Base-by-base conservation (phyloP, 2,888 invertebrate species). In the Neocrepidodera transversa region DNA sequence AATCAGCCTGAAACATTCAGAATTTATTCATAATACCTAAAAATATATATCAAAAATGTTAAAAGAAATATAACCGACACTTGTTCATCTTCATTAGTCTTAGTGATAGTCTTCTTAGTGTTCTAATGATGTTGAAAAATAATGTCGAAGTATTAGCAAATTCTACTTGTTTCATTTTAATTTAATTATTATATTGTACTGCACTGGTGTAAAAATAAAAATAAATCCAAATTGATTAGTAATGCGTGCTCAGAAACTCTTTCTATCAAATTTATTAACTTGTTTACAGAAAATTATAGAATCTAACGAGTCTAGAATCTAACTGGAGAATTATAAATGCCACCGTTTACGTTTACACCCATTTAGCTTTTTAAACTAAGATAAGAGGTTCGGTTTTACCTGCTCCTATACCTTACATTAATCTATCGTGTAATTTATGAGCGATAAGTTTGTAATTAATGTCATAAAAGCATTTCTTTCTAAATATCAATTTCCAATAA, bases 361-460 rank as follows among this genome's bases (percentile, higher is more conserved):
- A 38, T 38, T 38, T 14, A 28, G 30, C 28, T 14, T 47, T 14
- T 47, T 14, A 28, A 10, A 28, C 16, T 6, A 11, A 30, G 47
- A 28, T 26, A 28, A 36, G 13, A 11, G 38, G 10, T 8, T 8
- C 1, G 4, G 10, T 51, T 51, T 42, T 51, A 51, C 51, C 40
- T 51, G 30, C 16, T 23, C n/a, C 16, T 11, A 38, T 50, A 38
- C 10, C 38, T 14, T n/a, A 16, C 50, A 50, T 50, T 55, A 60
- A 51, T 40, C 48, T 60, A 60, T 60, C 60, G 23, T 20, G 26
- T 51, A 56, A 56, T 52, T 60, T 60, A 60, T 56, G 60, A 50
- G 18, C 28, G 60, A 60, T 60, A 60, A 40, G 30, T 36, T 38
- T 35, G 52, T 60, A 60, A 60, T 60, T 60, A 56, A 60, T 60